Conservation (phyloP, 1,140 invertebrate genomes). For the Pomacea maculata region DNA sequence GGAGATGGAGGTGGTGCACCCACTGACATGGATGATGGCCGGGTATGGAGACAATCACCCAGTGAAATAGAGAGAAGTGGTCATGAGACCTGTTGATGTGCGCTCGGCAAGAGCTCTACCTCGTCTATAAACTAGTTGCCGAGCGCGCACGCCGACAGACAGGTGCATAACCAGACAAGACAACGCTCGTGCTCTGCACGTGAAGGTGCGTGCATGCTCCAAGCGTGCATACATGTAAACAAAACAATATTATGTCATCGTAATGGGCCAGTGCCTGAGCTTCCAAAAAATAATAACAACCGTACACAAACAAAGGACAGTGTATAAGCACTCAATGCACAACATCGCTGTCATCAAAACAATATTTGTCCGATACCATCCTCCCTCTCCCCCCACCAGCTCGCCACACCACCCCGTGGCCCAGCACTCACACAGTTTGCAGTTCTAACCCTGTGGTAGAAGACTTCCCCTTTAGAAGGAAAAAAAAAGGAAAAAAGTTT, state of each 20-base stretch:
- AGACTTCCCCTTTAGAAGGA: no score
- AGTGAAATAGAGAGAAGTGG: no score
- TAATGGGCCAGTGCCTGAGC: background rate
- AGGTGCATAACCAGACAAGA: background rate
- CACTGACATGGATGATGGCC: no score
- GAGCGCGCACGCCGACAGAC: background rate
- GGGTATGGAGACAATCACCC: no score
- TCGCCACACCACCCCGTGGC: background rate
- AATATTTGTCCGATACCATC: background rate
- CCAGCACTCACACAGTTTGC: no score
- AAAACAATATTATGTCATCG: background rate
- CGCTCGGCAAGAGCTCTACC: no score
- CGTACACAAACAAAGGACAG: background rate
- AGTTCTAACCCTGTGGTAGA: no score
- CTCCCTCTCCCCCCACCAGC: no score
- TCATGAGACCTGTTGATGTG: no score
- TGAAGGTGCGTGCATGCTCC: background rate
- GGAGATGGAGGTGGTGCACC: no score
- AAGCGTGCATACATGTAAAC: background rate
- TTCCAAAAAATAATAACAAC: background rate
- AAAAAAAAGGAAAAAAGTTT: no score
- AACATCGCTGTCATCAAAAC: background rate
- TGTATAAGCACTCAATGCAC: background rate
- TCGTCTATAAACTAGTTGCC: background rate
- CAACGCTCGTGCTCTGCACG: background rate